Percentiles rank a stretch among this genome's conserved stretches.
Conservation (phyloP, 2,888 invertebrate species). For the Sycophila texana region DNA sequence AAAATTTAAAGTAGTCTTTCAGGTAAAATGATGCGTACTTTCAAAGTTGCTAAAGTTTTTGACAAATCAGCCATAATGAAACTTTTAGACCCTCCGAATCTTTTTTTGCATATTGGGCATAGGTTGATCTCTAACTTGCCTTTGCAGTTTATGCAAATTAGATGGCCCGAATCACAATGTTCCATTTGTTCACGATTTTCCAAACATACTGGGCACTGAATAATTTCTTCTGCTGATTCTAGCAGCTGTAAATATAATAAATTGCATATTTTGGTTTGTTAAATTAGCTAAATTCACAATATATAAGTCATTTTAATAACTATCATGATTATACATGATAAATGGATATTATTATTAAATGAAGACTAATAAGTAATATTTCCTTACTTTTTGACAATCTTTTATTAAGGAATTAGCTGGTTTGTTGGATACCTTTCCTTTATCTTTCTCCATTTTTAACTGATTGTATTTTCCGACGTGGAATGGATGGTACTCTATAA, state of each 20-base stretch:
- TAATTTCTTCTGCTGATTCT: slow-evolving; percentile 75
- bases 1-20: neutral
- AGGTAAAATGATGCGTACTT: neutral
- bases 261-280: no score
- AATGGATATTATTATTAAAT: no score
- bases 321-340: no score
- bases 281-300: no score
- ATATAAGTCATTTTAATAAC: no score
- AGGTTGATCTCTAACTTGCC: slow-evolving; percentile 70
- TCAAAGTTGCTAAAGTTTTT: neutral
- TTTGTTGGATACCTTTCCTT: no score
- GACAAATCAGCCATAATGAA: slow-evolving; percentile 76
- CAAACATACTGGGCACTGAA: slow-evolving; percentile 80
- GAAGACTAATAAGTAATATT: no score
- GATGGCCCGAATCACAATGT: slow-evolving; percentile 78
- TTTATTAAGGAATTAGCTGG: no score
- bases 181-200: slow-evolving; percentile 77
- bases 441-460: no score
- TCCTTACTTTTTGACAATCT: no score
- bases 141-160: slow-evolving; percentile 78
- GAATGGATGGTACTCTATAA: no score
- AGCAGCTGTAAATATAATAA: slow-evolving; percentile 53
- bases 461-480: no score
- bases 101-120: slow-evolving; percentile 78
- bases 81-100: slow-evolving; percentile 78